Base-by-base conservation (phyloP, 2,113 vertebrate species). In the Rhipidura dahli region DNA sequence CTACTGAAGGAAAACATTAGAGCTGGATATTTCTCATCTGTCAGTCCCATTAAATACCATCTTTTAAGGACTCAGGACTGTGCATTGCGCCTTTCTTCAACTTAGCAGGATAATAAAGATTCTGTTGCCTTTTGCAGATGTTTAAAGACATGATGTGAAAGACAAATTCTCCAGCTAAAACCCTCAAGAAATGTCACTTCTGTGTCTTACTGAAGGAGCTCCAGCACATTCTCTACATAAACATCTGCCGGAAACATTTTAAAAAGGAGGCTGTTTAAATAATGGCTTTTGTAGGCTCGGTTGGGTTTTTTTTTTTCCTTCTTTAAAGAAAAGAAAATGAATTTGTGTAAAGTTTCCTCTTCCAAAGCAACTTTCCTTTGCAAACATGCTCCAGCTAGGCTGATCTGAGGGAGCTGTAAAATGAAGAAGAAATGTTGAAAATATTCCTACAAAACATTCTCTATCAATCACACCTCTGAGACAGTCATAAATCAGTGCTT, bases 141-240 rank as follows among this genome's bases (percentile, higher is more conserved):
- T 98, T 98, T 98, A 97, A 98, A 98, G 96, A 97, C 96, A 97
- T 86, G 93, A 97, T 94, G 95, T 61, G 94, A 97, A 97, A 97
- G 96, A 98, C 94, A 95, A 97, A 97, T 95, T 97, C 97, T 97
- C 97, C 95, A 97, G 77, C 78, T 87, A 97, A 97, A 98, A 98
- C 96, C 98, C 97, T 96, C 97, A 96, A 98, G 98, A 98, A 98
- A 98, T 97, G 96, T 96, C 96, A 97, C 94, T 98, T 98, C 83
- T 96, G 88, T 97, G 90, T 96, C 97, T 98, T 97, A 90, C 96
- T 75, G 95, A 97, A 94, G 97, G 94, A 97, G 79, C 97, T 95
- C 91, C 93, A 97, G 89, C 87, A 81, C 96, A 95, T 97, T 96
- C 78, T 68, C 85, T 77, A 60, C 72, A 80, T 95, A 97, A 98